phyloP scores from a whole-genome alignment of 2,888 invertebrate genomes.

The Calameuta idolon region DNA sequence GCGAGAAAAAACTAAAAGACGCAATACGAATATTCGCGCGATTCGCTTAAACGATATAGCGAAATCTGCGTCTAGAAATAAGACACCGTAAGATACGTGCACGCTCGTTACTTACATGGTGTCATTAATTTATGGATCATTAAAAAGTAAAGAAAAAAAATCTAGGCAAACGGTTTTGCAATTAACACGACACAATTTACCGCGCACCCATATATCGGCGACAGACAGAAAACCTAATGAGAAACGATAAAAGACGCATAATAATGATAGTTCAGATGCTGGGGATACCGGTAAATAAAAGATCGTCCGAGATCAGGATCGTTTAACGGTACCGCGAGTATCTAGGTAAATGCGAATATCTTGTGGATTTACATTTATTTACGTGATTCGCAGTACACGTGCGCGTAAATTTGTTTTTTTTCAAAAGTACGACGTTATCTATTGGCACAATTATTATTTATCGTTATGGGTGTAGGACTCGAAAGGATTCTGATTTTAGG shows the following conservation, averaged over 20 bases:
- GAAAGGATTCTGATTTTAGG: neutral
- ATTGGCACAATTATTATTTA: neutral
- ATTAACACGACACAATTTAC: neutral
- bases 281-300: neutral
- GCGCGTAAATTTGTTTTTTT: neutral
- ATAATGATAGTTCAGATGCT: neutral
- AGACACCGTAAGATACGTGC: neutral
- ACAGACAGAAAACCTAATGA: neutral
- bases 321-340: neutral
- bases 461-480: neutral
- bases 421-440: neutral
- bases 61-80: too few species aligned
- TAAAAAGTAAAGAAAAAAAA: neutral
- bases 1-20: neutral
- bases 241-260: neutral
- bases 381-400: neutral
- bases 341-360: neutral
- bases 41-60: too few species aligned
- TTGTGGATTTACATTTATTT: neutral
- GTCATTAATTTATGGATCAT: neutral
- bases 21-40: neutral
- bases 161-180: neutral
- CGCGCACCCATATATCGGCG: neutral
- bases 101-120: neutral
- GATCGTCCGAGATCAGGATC: neutral